These are phyloP conservation scores for Aphaenogaster rudis DNA, from an alignment of 1,140 invertebrate genomes.

Conservation along the genomic window DNA sequence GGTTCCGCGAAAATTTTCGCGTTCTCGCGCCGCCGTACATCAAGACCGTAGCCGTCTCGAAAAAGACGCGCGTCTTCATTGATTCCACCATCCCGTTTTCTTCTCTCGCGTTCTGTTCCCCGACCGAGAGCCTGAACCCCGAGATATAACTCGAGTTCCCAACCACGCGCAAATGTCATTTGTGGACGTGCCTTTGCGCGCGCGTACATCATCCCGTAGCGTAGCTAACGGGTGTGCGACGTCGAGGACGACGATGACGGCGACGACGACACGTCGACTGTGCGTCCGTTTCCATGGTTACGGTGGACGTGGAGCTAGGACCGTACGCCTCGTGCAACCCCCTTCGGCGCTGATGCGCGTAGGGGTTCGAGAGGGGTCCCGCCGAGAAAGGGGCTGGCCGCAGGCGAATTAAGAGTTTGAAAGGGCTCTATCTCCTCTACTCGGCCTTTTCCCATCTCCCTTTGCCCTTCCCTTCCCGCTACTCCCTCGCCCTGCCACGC, in stretches of 20 bases:
- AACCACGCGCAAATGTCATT: constrained; percentile 72
- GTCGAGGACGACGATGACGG: constrained; percentile 7
- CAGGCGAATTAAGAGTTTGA: constrained; percentile 82
- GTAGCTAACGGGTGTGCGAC: constrained; percentile 53
- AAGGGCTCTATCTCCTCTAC: constrained; percentile 73
- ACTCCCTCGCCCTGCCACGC: constrained; percentile 11
- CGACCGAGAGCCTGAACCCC: not conserved
- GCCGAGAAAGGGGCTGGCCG: constrained; percentile 74
- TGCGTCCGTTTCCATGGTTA: constrained; percentile 79
- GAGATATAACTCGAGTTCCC: constrained; percentile 55
- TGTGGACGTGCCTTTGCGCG: constrained; percentile 70
- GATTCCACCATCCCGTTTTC: constrained; percentile 65
- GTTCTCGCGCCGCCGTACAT: not conserved
- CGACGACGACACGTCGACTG: constrained; percentile 68
- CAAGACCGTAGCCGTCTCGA: constrained; percentile 30
- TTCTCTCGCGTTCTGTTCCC: constrained; percentile 60
- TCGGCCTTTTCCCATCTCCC: constrained; percentile 16
- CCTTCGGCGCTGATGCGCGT: constrained; percentile 64
- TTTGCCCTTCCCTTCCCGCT: constrained; percentile 15
- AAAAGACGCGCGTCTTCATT: constrained; percentile 49
- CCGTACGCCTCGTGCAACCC: constrained; percentile 65
- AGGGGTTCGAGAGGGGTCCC: constrained; percentile 66
- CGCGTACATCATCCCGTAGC: constrained; percentile 32
- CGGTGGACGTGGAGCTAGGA: constrained; percentile 73
- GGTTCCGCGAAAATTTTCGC: constrained; percentile 31